phyloP scores from a whole-genome alignment of 2,797 vertebrate species.

The Halcyon leucocephala region DNA sequence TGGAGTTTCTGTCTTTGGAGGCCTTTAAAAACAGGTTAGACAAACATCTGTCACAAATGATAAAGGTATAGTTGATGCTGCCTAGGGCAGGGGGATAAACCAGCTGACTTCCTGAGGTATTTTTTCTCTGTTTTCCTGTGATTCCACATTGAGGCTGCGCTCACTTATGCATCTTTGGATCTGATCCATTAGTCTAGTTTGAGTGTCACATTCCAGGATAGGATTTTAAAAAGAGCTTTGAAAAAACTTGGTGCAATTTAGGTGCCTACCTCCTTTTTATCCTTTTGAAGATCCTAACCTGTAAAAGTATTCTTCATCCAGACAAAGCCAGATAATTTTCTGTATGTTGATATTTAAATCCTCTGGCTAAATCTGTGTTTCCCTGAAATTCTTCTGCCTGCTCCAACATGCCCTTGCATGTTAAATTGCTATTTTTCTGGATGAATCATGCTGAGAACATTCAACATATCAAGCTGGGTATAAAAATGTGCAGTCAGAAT shows the following conservation, averaged over 20 bases:
- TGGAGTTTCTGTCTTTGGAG: not conserved
- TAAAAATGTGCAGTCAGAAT: not conserved
- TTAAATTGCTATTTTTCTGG: not conserved
- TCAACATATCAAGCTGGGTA: not conserved
- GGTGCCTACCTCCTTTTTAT: not conserved
- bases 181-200: not conserved
- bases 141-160: not conserved
- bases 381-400: not conserved
- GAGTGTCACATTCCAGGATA: not conserved
- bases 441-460: conserved; percentile 1
- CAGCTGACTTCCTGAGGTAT: not conserved
- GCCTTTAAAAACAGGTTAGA: not conserved
- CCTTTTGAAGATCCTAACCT: not conserved
- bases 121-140: not conserved
- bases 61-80: not conserved
- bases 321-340: not conserved
- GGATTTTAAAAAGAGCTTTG: not conserved
- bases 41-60: not conserved
- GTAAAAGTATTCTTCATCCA: not conserved
- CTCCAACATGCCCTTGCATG: not conserved
- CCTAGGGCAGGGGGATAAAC: not conserved
- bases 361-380: not conserved
- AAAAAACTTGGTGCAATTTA: not conserved
- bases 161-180: not conserved
- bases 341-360: not conserved